phyloP scores from a whole-genome alignment of 2,113 vertebrate species.

The Pteronura brasiliensis region DNA sequence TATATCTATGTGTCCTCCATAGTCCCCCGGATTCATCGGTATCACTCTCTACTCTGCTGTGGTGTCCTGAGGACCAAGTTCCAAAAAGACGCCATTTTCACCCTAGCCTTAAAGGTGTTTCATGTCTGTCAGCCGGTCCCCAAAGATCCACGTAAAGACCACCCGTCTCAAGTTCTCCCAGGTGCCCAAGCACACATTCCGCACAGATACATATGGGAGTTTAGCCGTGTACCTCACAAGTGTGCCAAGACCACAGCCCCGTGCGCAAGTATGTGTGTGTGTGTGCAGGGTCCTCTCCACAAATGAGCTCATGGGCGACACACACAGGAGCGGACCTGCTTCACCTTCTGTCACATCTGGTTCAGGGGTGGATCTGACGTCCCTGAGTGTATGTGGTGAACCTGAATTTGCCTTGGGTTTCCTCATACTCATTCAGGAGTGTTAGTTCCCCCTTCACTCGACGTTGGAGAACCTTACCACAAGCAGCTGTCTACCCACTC shows the following conservation, averaged over 20 bases:
- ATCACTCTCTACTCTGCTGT: not conserved
- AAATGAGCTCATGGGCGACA: rapidly evolving
- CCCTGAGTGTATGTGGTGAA: slow-evolving; percentile 70
- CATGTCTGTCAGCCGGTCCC: not conserved
- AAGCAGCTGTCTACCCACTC: not conserved
- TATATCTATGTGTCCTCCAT: not conserved
- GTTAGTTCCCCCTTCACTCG: slow-evolving; percentile 24
- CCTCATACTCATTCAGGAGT: slow-evolving; percentile 71
- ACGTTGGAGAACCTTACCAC: not conserved
- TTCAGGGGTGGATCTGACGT: slow-evolving; percentile 55
- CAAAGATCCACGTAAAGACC: not conserved
- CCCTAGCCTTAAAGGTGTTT: not conserved
- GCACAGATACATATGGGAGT: not conserved
- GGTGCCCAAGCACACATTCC: not conserved
- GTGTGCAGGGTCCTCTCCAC: not conserved
- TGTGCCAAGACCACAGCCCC: not conserved
- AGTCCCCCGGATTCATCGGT: not conserved
- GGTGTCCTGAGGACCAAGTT: not conserved
- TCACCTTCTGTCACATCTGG: not conserved
- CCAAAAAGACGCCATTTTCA: not conserved
- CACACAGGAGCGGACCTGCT: not conserved
- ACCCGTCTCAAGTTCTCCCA: not conserved
- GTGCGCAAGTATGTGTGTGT: rapidly evolving
- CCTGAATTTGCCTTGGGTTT: slow-evolving; percentile 72
- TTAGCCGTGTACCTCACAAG: rapidly evolving